These are phyloP conservation scores for Chlorodrepanis virens DNA, from an alignment of 2,113 vertebrate genomes.

Conservation along the genomic window DNA sequence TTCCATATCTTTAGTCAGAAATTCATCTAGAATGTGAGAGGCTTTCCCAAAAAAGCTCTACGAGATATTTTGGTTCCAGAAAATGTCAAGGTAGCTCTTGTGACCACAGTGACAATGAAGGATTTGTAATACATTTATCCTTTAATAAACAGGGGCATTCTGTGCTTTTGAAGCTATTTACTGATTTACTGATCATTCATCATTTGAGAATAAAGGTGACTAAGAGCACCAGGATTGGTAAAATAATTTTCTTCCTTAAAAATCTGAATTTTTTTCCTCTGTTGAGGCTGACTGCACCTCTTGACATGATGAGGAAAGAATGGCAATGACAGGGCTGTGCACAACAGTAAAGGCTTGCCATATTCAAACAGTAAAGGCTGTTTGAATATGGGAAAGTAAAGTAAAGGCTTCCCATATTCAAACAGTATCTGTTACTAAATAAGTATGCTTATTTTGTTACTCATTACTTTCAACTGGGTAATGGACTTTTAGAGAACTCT, in stretches of 20 bases:
- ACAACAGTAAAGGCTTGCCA: not conserved
- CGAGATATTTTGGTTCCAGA: not conserved
- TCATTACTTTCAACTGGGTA: not conserved
- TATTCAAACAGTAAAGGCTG: not conserved
- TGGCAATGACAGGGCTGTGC: not conserved
- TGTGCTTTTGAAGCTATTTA: not conserved
- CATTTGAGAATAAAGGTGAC: constrained; percentile 53
- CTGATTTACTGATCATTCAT: not conserved
- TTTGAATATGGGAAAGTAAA: too few relatives aligned
- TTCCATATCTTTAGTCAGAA: not conserved
- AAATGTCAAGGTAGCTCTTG: not conserved
- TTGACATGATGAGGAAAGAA: not conserved
- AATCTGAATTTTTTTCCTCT: not conserved
- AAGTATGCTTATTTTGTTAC: not conserved
- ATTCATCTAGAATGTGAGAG: not conserved
- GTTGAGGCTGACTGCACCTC: not conserved
- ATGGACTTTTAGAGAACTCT: not conserved
- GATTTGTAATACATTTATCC: not conserved
- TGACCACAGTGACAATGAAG: not conserved
- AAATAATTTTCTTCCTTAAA: constrained; percentile 28
- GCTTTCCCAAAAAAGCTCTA: not conserved
- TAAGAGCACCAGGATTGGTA: constrained; percentile 53
- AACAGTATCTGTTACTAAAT: not conserved
- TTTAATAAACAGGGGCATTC: constrained; percentile 10
- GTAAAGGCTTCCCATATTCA: not conserved